A percentile compares a stretch with the other conserved stretches of the same genome.
Evolutionary conservation across 2,888 invertebrate species (phyloP).

Genomic region (Drosophila neonasuta): DNA sequence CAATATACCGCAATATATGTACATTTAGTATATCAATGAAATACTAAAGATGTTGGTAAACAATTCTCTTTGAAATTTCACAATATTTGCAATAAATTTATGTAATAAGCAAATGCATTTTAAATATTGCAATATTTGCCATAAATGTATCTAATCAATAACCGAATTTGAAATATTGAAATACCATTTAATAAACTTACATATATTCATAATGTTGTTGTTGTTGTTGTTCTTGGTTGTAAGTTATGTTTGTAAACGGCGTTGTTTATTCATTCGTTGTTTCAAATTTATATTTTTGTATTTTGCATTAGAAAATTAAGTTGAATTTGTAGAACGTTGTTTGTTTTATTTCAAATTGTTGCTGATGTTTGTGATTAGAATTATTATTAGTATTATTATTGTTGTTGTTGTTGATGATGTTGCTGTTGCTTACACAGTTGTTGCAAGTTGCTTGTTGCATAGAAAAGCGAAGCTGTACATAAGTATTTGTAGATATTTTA

Average conservation of each 20-base stretch:
- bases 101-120: no score
- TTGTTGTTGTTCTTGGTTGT: conserved; percentile 20
- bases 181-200: conserved; percentile 67
- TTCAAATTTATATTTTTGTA: conserved; percentile 48
- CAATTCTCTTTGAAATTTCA: no score
- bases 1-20: no score
- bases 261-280: conserved; percentile 80
- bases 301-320: conserved; percentile 39
- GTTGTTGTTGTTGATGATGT: conserved; percentile 5
- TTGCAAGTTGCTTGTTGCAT: conserved; percentile 13
- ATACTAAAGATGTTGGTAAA: no score
- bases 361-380: background rate
- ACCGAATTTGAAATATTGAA: no score
- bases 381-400: background rate
- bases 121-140: no score
- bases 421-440: conserved; percentile 14
- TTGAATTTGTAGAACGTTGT: conserved; percentile 27
- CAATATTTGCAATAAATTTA: no score
- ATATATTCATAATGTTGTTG: conserved; percentile 51
- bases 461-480: conserved; percentile 44
- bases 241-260: conserved; percentile 63
- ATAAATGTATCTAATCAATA: no score
- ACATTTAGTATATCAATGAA: no score
- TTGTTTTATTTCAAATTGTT: conserved; percentile 7
- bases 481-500: conserved; percentile 24